A percentile compares a stretch with the other conserved stretches of the same genome.
Evolutionary conservation across 1,140 invertebrate species (phyloP).

Genomic region (Helicorthomorpha holstii): DNA sequence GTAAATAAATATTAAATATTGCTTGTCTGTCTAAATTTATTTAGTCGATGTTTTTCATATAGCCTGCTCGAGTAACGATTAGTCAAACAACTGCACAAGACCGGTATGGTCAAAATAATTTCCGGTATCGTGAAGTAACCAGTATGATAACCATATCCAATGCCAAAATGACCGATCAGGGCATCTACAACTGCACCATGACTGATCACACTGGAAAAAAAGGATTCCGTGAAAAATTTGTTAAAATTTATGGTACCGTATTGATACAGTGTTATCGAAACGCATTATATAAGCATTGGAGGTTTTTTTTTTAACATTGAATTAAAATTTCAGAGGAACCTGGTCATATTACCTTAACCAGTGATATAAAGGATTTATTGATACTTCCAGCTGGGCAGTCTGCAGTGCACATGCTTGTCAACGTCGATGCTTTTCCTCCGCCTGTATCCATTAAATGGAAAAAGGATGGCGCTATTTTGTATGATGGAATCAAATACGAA

Average conservation of each 20-base stretch:
- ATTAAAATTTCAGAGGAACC: no score
- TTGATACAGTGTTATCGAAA: no score
- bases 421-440: conserved; percentile 1
- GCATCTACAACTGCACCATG: conserved; percentile 13
- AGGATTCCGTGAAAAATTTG: conserved; percentile 6
- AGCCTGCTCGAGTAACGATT: neutral
- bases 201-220: conserved; percentile 14
- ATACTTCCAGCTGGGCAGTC: neutral
- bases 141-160: conserved; percentile 12
- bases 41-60: no score
- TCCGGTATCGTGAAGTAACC: conserved; percentile 11
- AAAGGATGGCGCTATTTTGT: neutral
- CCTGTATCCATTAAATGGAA: neutral
- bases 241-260: conserved; percentile 13
- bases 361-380: neutral
- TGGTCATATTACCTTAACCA: neutral
- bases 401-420: neutral
- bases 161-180: conserved; percentile 10
- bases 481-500: neutral
- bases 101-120: conserved; percentile 4
- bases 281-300: no score
- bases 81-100: neutral
- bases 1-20: neutral
- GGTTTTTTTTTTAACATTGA: no score
- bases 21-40: no score